Conservation (phyloP, 2,888 invertebrate species). For the Macrosiphum euphorbiae region DNA sequence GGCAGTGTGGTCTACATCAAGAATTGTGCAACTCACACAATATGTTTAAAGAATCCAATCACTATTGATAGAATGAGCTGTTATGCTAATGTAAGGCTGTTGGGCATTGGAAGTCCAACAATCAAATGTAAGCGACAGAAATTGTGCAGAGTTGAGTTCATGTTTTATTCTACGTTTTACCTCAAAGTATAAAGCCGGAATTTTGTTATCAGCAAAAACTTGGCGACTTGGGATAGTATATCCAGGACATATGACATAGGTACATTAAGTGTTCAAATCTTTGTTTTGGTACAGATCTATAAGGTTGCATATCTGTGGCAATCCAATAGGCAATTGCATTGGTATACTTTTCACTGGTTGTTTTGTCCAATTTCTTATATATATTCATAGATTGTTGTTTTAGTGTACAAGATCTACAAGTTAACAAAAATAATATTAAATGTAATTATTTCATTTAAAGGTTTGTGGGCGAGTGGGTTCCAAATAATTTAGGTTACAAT, state of each 20-base stretch:
- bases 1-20: constrained; percentile 3
- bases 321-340: constrained; percentile 19
- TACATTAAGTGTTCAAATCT: neutral
- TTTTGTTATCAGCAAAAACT: constrained; percentile 12
- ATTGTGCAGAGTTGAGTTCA: neutral
- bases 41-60: neutral
- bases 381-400: constrained; percentile 1
- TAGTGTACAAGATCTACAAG: neutral
- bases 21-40: neutral
- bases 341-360: constrained; percentile 13
- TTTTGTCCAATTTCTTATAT: constrained; percentile 21
- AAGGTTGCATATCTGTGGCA: constrained; percentile 6
- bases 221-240: neutral
- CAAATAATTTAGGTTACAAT: neutral
- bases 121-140: neutral
- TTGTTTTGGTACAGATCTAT: constrained; percentile 17
- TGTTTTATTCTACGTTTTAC: constrained; percentile 17
- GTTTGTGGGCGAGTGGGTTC: neutral
- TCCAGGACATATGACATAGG: constrained; percentile 8
- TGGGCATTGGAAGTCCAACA: constrained; percentile 13
- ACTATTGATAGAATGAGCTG: constrained; percentile 12
- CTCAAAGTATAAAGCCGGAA: neutral
- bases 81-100: constrained; percentile 24
- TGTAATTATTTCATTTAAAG: neutral
- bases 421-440: neutral